These are phyloP conservation scores for Sebastes hubbsi DNA, from an alignment of 2,797 vertebrate species.

Conservation along the genomic window DNA sequence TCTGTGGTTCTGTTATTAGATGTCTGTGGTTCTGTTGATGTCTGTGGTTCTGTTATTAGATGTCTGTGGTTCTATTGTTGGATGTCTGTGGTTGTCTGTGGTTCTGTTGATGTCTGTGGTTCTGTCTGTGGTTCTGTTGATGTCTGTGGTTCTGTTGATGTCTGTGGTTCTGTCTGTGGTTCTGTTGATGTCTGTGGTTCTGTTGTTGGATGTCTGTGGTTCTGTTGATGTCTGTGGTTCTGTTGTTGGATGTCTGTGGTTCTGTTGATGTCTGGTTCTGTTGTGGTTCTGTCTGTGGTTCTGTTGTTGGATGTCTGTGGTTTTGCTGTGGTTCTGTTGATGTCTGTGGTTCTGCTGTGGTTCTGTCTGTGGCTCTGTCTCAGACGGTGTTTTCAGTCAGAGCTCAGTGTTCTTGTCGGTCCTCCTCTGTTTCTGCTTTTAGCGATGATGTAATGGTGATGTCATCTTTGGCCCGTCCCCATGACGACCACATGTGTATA, in stretches of 20 bases:
- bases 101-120: background rate
- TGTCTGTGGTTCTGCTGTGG: background rate
- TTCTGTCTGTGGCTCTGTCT: background rate
- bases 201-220: background rate
- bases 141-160: background rate
- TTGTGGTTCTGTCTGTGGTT: background rate
- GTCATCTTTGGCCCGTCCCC: conserved; percentile 13
- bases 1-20: background rate
- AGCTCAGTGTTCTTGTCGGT: background rate
- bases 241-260: background rate
- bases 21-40: too few species aligned
- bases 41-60: background rate
- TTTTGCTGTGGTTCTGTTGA: background rate
- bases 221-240: background rate
- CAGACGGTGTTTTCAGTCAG: background rate
- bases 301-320: background rate
- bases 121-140: background rate
- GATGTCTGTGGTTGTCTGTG: background rate
- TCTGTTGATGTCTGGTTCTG: background rate
- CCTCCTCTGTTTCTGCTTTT: background rate
- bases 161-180: background rate
- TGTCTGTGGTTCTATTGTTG: background rate
- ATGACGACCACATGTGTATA: background rate
- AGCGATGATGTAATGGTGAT: conserved; percentile 29
- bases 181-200: background rate